A percentile compares a stretch with the other conserved stretches of the same genome.
Evolutionary conservation across 2,113 vertebrate genomes (phyloP).

Genomic region (Verasper variegatus): DNA sequence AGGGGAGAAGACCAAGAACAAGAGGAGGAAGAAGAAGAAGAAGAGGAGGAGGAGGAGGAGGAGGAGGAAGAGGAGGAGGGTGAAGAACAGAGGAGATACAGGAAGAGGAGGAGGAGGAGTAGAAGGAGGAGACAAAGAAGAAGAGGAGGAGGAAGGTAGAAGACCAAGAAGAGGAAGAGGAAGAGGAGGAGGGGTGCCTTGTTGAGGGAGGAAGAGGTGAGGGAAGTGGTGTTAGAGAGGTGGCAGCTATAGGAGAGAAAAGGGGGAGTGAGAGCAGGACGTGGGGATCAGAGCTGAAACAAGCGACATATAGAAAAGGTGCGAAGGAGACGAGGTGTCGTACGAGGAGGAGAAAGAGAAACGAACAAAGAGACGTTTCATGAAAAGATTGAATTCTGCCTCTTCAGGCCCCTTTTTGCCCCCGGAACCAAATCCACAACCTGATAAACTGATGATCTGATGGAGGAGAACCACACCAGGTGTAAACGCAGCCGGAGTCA

Average conservation of each 20-base stretch:
- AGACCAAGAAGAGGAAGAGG: not conserved
- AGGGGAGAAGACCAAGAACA: no score
- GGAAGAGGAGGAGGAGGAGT: constrained; percentile 2
- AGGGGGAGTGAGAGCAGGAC: constrained; percentile 41
- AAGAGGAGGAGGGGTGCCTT: constrained; percentile 15
- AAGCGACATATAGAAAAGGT: constrained; percentile 57
- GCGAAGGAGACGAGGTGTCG: constrained; percentile 6
- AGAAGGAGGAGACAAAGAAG: not conserved
- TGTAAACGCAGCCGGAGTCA: constrained; percentile 50
- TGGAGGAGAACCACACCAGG: constrained; percentile 42
- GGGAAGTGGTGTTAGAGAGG: constrained; percentile 61
- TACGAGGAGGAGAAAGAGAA: not conserved
- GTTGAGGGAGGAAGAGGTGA: constrained; percentile 42
- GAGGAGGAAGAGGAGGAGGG: constrained; percentile 9
- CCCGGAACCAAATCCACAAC: constrained; percentile 9
- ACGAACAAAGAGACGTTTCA: constrained; percentile 1
- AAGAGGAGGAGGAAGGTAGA: not conserved
- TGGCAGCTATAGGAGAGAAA: constrained; percentile 52
- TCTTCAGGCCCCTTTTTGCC: not conserved
- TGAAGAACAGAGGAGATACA: constrained; percentile 25
- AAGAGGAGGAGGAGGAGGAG: not conserved
- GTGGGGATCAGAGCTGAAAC: constrained; percentile 55
- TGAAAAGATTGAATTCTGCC: not conserved
- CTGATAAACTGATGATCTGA: constrained; percentile 31
- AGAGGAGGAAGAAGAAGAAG: no score